phyloP scores from a whole-genome alignment of 2,113 vertebrate species.

The Antechinus flavipes region DNA sequence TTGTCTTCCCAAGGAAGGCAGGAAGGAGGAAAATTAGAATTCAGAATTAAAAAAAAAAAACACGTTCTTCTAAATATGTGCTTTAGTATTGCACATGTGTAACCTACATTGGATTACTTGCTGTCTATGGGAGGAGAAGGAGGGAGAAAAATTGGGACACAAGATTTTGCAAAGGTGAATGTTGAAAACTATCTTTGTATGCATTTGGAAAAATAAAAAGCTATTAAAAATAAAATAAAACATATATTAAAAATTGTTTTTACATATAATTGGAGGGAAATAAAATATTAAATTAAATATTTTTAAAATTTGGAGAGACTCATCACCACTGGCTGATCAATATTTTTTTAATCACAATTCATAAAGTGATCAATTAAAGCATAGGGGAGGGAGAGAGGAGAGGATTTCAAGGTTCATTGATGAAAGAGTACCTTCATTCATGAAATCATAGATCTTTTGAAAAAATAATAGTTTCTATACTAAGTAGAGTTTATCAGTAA shows the following conservation, averaged over 20 bases:
- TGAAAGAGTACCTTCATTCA: background rate
- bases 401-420: background rate
- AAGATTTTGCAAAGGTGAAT: no score
- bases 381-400: background rate
- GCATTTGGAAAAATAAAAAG: no score
- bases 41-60: background rate
- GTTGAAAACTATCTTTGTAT: no score
- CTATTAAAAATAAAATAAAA: no score
- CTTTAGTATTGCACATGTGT: no score
- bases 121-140: no score
- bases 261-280: background rate
- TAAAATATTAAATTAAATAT: background rate
- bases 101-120: no score
- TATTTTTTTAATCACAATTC: background rate
- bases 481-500: background rate
- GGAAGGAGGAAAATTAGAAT: background rate
- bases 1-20: background rate
- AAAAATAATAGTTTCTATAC: background rate
- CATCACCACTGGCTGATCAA: background rate
- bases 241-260: background rate
- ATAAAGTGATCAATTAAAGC: background rate
- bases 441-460: background rate
- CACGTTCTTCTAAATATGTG: no score
- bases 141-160: no score
- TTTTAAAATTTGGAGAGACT: background rate